phyloP scores from a whole-genome alignment of 2,888 invertebrate genomes.

The Lithophane leautieri region DNA sequence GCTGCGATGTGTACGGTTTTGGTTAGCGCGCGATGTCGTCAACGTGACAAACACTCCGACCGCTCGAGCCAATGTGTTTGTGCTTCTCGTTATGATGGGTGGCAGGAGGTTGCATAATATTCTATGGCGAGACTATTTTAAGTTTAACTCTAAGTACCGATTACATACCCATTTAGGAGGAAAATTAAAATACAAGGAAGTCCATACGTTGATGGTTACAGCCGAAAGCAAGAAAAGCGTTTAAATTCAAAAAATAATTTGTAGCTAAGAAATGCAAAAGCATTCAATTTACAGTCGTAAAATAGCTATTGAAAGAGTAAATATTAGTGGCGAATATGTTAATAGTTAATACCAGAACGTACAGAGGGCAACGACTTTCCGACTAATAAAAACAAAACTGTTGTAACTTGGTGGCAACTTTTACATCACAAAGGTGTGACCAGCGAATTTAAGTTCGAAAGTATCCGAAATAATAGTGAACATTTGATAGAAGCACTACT shows the following conservation, averaged over 20 bases:
- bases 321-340: conserved; percentile 73
- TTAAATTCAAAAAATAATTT: conserved; percentile 30
- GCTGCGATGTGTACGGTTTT: conserved; percentile 75
- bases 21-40: conserved; percentile 82
- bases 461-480: conserved; percentile 1
- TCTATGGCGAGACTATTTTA: conserved; percentile 61
- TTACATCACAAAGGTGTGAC: conserved; percentile 5
- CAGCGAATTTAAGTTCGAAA: not conserved
- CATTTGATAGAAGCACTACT: no score
- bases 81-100: conserved; percentile 72
- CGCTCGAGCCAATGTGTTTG: conserved; percentile 76
- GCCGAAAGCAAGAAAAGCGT: conserved; percentile 6
- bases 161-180: conserved; percentile 33
- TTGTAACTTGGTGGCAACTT: conserved; percentile 60
- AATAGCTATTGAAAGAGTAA: conserved; percentile 73
- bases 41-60: conserved; percentile 80
- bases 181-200: conserved; percentile 18
- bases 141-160: conserved; percentile 25
- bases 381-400: conserved; percentile 71
- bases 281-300: conserved; percentile 70
- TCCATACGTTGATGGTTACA: not conserved
- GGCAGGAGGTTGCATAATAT: conserved; percentile 69
- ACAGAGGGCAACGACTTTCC: conserved; percentile 77
- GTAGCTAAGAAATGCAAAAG: conserved; percentile 69
- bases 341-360: conserved; percentile 64